Evolutionary conservation across 2,888 invertebrate genomes (phyloP).

Genomic region (Conomelus anceps): DNA sequence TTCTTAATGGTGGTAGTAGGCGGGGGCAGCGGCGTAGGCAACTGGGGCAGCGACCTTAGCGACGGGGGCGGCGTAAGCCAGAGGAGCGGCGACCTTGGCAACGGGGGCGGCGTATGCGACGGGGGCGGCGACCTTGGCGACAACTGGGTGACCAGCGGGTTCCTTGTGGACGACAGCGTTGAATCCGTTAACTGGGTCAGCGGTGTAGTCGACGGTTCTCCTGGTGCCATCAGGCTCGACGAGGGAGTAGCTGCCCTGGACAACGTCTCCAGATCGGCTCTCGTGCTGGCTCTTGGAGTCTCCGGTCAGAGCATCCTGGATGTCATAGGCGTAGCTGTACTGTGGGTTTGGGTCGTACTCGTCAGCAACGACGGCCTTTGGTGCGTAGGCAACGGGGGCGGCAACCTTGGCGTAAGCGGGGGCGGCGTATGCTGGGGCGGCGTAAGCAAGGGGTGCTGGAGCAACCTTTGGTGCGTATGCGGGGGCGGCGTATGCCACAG

Average conservation of each 20-base stretch:
- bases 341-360: slow-evolving; percentile 36
- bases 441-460: too few species aligned
- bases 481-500: slow-evolving; percentile 27
- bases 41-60: slow-evolving; percentile 20
- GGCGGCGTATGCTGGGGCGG: slow-evolving; percentile 26
- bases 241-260: slow-evolving; percentile 33
- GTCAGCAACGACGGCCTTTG: slow-evolving; percentile 31
- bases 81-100: slow-evolving; percentile 21
- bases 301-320: slow-evolving; percentile 35
- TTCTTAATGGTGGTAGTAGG: slow-evolving; percentile 26
- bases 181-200: slow-evolving; percentile 38
- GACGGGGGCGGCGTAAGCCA: slow-evolving; percentile 23
- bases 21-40: slow-evolving; percentile 24
- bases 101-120: slow-evolving; percentile 30
- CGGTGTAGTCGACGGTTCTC: slow-evolving; percentile 36
- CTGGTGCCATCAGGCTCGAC: slow-evolving; percentile 35
- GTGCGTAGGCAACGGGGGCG: slow-evolving; percentile 44
- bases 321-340: slow-evolving; percentile 35
- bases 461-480: slow-evolving; percentile 8
- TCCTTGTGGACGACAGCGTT: slow-evolving; percentile 37
- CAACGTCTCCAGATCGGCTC: slow-evolving; percentile 34
- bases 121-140: slow-evolving; percentile 29
- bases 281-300: slow-evolving; percentile 35
- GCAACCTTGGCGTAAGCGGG: slow-evolving; percentile 38
- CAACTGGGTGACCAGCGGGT: slow-evolving; percentile 33